phyloP scores from a whole-genome alignment of 2,113 vertebrate genomes.

The Ceyx melanurus region DNA sequence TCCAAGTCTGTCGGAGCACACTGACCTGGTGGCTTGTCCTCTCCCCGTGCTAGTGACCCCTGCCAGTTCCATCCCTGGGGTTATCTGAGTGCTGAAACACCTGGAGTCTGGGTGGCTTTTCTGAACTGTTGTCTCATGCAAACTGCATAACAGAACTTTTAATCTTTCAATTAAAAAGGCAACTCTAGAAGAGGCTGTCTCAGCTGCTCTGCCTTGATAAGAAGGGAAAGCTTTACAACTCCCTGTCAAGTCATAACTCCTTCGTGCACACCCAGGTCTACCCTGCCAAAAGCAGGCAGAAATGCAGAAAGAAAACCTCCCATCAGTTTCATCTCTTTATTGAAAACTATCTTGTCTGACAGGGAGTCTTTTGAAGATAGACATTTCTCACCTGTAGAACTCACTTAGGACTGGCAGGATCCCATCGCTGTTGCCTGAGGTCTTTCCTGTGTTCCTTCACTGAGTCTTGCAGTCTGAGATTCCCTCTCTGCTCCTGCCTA shows the following conservation, averaged over 20 bases:
- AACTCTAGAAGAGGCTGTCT: conserved; percentile 36
- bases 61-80: neutral
- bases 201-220: conserved; percentile 70
- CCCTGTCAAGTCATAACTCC: conserved; percentile 46
- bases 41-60: neutral
- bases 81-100: neutral
- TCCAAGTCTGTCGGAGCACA: rapidly evolving
- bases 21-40: neutral
- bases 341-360: conserved; percentile 64
- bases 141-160: conserved; percentile 22
- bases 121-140: neutral
- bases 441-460: neutral
- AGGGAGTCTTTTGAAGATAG: conserved; percentile 53
- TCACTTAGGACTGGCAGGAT: conserved; percentile 33
- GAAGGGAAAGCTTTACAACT: conserved; percentile 53
- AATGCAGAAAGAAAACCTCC: conserved; percentile 25
- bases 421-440: conserved; percentile 24
- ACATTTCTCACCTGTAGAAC: conserved; percentile 42
- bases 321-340: conserved; percentile 59
- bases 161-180: conserved; percentile 69
- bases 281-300: conserved; percentile 42
- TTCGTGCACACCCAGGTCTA: neutral
- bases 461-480: neutral
- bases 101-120: neutral
- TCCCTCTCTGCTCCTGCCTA: neutral